Conservation (phyloP, 2,888 invertebrate genomes). For the Muschampia plurimacula region DNA sequence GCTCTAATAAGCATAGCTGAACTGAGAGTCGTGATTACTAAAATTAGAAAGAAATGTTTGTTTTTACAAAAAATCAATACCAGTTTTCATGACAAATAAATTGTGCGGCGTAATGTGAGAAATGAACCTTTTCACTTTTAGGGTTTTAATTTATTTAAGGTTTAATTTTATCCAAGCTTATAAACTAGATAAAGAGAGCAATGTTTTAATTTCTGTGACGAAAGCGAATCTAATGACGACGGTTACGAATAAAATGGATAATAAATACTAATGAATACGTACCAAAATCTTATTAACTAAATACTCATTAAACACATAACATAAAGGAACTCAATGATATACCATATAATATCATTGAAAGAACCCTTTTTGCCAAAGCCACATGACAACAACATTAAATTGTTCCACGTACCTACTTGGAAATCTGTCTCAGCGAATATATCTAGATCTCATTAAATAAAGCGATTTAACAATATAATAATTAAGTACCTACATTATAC, state of each 20-base stretch:
- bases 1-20: constrained; percentile 66
- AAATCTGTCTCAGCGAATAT: background rate
- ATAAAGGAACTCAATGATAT: too few species aligned
- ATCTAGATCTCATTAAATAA: background rate
- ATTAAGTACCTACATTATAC: background rate
- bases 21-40: constrained; percentile 53
- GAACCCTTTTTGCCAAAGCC: too few species aligned
- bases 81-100: background rate
- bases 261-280: too few species aligned
- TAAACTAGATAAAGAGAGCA: background rate
- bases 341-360: too few species aligned
- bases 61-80: constrained; percentile 9
- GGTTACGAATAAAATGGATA: too few species aligned
- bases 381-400: too few species aligned
- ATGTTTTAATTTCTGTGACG: too few species aligned
- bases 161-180: background rate
- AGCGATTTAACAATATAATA: background rate
- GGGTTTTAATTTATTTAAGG: background rate
- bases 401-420: too few species aligned
- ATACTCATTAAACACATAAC: too few species aligned
- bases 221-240: too few species aligned
- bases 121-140: background rate
- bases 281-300: too few species aligned
- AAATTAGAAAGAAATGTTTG: constrained; percentile 58
- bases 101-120: background rate